A percentile compares a stretch with the other conserved stretches of the same genome.
These are phyloP conservation scores for Myxocyprinus asiaticus DNA, from an alignment of 2,113 vertebrate species.

Conservation along the genomic window DNA sequence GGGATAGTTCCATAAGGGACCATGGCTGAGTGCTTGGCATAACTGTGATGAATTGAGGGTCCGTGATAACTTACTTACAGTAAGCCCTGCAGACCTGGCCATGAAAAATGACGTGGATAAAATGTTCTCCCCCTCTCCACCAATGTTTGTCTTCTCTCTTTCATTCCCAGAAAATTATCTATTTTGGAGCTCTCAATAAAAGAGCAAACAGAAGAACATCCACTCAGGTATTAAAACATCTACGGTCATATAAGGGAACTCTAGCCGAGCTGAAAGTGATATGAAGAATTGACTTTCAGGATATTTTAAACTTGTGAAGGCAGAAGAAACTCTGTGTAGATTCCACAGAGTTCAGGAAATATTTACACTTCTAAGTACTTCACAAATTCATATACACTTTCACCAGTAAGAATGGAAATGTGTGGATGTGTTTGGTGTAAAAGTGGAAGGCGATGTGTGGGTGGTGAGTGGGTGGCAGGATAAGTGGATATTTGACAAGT, in stretches of 20 bases:
- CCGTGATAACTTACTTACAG: conserved; percentile 59
- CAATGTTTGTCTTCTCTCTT: conserved; percentile 51
- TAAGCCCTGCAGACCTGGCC: conserved; percentile 44
- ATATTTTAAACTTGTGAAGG: too few species aligned
- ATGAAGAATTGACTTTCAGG: neutral
- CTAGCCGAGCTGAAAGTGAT: neutral
- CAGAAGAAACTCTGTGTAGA: too few species aligned
- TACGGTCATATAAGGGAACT: neutral
- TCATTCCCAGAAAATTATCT: neutral
- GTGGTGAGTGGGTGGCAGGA: conserved; percentile 12
- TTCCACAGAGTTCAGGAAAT: too few species aligned
- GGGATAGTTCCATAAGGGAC: conserved; percentile 43
- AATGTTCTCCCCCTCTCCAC: conserved; percentile 33
- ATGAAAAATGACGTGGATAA: conserved; percentile 53
- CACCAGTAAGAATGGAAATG: neutral
- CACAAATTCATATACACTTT: too few species aligned
- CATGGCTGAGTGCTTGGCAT: conserved; percentile 48
- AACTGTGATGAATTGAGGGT: conserved; percentile 61
- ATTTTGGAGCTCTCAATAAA: neutral
- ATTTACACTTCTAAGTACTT: too few species aligned
- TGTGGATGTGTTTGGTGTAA: neutral
- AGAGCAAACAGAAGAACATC: conserved; percentile 4
- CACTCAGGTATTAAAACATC: conserved; percentile 7
- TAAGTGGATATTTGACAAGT: conserved; percentile 17
- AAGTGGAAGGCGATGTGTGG: neutral